phyloP scores from a whole-genome alignment of 2,888 invertebrate species.

The Eristalis tenax region DNA sequence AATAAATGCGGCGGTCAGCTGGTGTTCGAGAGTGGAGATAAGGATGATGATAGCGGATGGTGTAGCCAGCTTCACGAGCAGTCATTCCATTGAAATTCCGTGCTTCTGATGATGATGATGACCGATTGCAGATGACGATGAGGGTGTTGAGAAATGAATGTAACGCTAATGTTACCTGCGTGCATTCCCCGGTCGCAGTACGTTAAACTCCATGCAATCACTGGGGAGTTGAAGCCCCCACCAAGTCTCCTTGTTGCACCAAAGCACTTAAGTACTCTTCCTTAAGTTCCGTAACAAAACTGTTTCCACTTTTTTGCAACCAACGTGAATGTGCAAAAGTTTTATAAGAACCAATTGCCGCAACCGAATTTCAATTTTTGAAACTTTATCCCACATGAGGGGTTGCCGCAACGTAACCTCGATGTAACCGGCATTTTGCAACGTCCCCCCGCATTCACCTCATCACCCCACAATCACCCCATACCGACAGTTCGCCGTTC shows the following conservation, averaged over 20 bases:
- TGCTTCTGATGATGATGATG: background rate
- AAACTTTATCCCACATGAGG: slow-evolving; percentile 38
- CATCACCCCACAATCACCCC: background rate
- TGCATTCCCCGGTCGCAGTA: background rate
- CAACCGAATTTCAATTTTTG: slow-evolving; percentile 44
- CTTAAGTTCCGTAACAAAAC: background rate
- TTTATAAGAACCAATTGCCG: slow-evolving; percentile 53
- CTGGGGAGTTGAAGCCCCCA: background rate
- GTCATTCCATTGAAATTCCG: background rate
- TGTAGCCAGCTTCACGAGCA: background rate
- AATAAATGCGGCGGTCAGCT: background rate
- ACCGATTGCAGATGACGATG: background rate
- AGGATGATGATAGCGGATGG: background rate
- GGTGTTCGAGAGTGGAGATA: background rate
- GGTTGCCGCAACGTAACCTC: slow-evolving; percentile 47
- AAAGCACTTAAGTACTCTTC: background rate
- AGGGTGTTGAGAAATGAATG: background rate
- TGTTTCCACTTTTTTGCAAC: background rate
- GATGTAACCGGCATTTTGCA: slow-evolving; percentile 17
- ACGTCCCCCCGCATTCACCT: background rate
- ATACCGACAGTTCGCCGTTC: background rate
- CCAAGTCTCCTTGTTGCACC: background rate
- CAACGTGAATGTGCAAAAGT: slow-evolving; percentile 12
- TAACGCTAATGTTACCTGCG: background rate
- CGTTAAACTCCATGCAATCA: background rate